Base-by-base conservation (phyloP, 30 jellyfish, hydroid and myxozoan species). In the Pseudorhiza aurosa region DNA sequence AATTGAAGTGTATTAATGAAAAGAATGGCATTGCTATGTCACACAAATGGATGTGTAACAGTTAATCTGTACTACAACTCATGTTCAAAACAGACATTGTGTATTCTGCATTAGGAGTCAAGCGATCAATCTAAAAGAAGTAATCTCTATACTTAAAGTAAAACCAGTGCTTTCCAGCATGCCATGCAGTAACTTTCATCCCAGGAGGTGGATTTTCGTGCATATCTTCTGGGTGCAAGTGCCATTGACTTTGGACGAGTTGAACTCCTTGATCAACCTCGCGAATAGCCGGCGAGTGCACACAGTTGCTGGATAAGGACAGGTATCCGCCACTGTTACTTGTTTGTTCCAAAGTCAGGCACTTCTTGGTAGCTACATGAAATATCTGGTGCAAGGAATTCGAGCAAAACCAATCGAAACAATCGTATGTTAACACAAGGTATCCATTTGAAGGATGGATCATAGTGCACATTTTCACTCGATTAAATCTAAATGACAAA, bases 191-290 rank as follows among this genome's bases (percentile, higher is more conserved):
- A 22, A 53, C 67, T 21, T 53, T 53, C 4, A 36, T 53, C 14
- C 67, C 67, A 18, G 19, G 37, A 15, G 67, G 67, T n/a, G 67
- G 67, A 21, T 53, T 53, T 6, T 53, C 35, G 22, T 53, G 36
- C 4, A 10, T 1, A 4, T 21, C 5, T 53, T 53, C 30, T 53
- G 67, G 67, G 14, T 53, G 67, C 67, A 53, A 18, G 36, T 53
- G 67, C 67, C 67, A 53, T 2, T 9, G 2, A 18, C 17, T 53
- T 10, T 33, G 14, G 2, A 53, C 67, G n/a, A 7, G 67, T 53
- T 53, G 67, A 33, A 53, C 67, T n/a, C 36, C 67, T 53, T 15
- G 9, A n/a, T n/a, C 5, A 18, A 19, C 36, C 67, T 53, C 67
- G 24, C 67, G 67, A 21, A 53, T 8, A 6, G 24, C 36, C 24